Evolutionary conservation across 2,797 vertebrate species (phyloP).

Genomic region (Macroramphosus scolopax): DNA sequence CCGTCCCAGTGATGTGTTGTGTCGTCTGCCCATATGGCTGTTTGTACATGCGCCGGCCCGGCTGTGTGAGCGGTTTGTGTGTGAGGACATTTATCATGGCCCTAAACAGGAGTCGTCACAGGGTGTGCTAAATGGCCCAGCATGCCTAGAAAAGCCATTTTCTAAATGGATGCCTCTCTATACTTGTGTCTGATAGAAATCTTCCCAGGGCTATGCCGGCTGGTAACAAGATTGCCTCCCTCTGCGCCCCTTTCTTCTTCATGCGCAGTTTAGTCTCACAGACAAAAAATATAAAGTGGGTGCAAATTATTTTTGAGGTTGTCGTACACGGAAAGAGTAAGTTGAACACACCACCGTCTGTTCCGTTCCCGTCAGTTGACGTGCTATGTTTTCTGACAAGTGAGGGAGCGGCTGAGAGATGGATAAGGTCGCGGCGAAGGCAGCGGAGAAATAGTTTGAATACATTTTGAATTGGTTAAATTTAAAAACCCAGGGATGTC

Average conservation of each 20-base stretch:
- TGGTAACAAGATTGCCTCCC: slow-evolving; percentile 82
- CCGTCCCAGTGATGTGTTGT: slow-evolving; percentile 27
- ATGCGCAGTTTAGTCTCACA: slow-evolving; percentile 75
- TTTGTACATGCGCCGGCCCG: slow-evolving; percentile 41
- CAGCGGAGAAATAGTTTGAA: not conserved
- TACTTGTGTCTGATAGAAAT: slow-evolving; percentile 82
- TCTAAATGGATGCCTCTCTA: slow-evolving; percentile 85
- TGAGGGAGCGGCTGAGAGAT: too few species aligned
- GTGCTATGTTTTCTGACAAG: slow-evolving; percentile 45
- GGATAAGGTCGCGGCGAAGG: slow-evolving; percentile 15
- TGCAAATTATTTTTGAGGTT: slow-evolving; percentile 73
- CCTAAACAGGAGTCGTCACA: slow-evolving; percentile 81
- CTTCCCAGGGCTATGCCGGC: slow-evolving; percentile 77
- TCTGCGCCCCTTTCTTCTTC: slow-evolving; percentile 63
- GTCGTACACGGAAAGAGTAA: slow-evolving; percentile 54
- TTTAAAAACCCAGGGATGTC: slow-evolving; percentile 5
- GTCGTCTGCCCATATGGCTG: slow-evolving; percentile 43
- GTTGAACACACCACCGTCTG: slow-evolving; percentile 45
- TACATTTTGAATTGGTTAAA: slow-evolving; percentile 5
- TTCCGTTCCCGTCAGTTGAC: slow-evolving; percentile 24
- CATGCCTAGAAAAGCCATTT: slow-evolving; percentile 84
- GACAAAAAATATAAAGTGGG: slow-evolving; percentile 50
- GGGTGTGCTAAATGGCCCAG: slow-evolving; percentile 84
- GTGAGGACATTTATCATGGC: slow-evolving; percentile 77
- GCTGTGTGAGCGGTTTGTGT: slow-evolving; percentile 46